A percentile compares a stretch with the other conserved stretches of the same genome.
Evolutionary conservation across 2,113 vertebrate genomes (phyloP).

Genomic region (Scalopus aquaticus): DNA sequence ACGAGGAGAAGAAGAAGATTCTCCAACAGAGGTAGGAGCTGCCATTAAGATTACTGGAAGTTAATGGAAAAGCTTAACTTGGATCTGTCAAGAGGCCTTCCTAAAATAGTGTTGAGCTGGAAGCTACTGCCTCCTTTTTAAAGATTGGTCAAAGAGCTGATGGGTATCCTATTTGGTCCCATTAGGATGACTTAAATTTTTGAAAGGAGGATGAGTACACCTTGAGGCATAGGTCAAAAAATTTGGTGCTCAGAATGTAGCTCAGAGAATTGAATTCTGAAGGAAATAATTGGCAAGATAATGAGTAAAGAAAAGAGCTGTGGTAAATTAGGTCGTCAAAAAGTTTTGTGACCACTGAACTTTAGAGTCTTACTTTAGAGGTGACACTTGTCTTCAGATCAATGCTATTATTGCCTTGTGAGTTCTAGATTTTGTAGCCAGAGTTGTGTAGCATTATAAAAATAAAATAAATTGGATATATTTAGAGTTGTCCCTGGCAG

Average conservation of each 20-base stretch:
- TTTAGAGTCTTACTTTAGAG: background rate
- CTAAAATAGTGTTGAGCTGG: conserved; percentile 91
- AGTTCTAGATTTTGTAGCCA: conserved; percentile 5
- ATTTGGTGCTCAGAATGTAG: conserved; percentile 87
- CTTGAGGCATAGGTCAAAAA: conserved; percentile 81
- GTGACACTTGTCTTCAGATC: background rate
- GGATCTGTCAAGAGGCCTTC: conserved; percentile 90
- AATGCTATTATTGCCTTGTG: background rate
- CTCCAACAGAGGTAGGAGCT: conserved; percentile 73
- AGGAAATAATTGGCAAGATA: conserved; percentile 75
- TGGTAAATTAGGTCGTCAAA: background rate
- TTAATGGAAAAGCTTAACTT: conserved; percentile 89
- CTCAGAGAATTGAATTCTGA: conserved; percentile 84
- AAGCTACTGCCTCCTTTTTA: conserved; percentile 86
- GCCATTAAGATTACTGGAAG: conserved; percentile 78
- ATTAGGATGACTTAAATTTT: conserved; percentile 86
- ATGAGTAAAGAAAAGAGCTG: background rate
- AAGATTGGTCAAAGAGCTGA: conserved; percentile 83
- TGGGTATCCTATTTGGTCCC: conserved; percentile 86
- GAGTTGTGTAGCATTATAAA: conserved; percentile 13
- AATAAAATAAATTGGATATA: background rate
- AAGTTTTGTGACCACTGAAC: background rate
- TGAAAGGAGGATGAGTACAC: conserved; percentile 76
- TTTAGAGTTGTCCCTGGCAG: background rate
- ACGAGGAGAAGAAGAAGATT: conserved; percentile 65